Evolutionary conservation across 1,140 invertebrate genomes (phyloP).

Genomic region (Pogonomyrmex californicus): DNA sequence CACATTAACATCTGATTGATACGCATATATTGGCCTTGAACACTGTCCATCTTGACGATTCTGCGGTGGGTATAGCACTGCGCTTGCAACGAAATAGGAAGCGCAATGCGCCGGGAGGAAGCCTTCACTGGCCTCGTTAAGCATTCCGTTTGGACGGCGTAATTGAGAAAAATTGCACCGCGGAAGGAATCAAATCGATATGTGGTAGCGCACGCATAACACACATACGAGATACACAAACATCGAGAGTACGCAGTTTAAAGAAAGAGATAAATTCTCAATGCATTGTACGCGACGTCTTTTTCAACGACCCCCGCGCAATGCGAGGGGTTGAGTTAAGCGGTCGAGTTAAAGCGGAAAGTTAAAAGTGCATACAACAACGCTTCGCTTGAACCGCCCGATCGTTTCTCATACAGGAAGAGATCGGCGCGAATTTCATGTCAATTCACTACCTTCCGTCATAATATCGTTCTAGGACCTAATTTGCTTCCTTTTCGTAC

Average conservation of each 20-base stretch:
- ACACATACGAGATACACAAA: not conserved
- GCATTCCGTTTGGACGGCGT: slow-evolving; percentile 52
- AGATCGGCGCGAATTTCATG: not conserved
- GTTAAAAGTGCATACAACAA: slow-evolving; percentile 46
- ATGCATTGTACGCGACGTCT: not conserved
- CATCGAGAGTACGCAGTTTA: not conserved
- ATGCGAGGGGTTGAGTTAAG: slow-evolving; percentile 28
- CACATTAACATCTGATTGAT: slow-evolving; percentile 69
- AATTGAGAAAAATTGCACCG: slow-evolving; percentile 55
- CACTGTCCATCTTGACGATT: slow-evolving; percentile 61
- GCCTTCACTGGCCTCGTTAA: slow-evolving; percentile 17
- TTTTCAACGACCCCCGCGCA: not conserved
- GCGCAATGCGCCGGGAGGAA: not conserved
- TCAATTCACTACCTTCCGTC: not conserved
- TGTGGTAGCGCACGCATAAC: not conserved
- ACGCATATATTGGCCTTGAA: slow-evolving; percentile 56
- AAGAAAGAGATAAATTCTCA: slow-evolving; percentile 34
- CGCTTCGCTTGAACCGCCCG: slow-evolving; percentile 17
- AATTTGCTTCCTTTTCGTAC: not conserved
- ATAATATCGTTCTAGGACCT: slow-evolving; percentile 29
- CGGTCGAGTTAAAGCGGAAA: slow-evolving; percentile 28
- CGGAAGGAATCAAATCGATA: slow-evolving; percentile 44
- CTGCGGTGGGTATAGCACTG: slow-evolving; percentile 29
- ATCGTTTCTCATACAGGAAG: slow-evolving; percentile 8
- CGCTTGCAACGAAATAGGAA: not conserved